phyloP scores from a whole-genome alignment of 2,797 vertebrate species.

The Choloepus didactylus region DNA sequence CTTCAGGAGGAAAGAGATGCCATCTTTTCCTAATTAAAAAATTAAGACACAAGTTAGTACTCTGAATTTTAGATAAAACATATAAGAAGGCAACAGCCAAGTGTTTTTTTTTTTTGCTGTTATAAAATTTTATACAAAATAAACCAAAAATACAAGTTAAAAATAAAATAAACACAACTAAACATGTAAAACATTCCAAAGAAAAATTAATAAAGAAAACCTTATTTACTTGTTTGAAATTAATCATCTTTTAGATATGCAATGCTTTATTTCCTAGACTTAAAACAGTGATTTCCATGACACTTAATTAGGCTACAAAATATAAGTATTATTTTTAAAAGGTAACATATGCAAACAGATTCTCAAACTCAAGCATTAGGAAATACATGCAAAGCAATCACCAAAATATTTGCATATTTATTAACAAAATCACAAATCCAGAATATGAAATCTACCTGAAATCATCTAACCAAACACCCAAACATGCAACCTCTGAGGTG shows the following conservation, averaged over 20 bases:
- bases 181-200: slow-evolving; percentile 22
- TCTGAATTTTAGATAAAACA: slow-evolving; percentile 68
- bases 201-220: not conserved
- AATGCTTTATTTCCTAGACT: not conserved
- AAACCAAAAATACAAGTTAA: slow-evolving; percentile 72
- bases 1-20: slow-evolving; percentile 96
- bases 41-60: slow-evolving; percentile 77
- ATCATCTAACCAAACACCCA: slow-evolving; percentile 15
- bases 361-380: not conserved
- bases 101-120: slow-evolving; percentile 42
- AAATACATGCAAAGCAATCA: slow-evolving; percentile 49
- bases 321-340: slow-evolving; percentile 23
- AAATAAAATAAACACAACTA: slow-evolving; percentile 57
- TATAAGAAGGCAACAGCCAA: slow-evolving; percentile 75
- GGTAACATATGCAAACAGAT: not conserved
- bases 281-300: not conserved
- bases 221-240: not conserved
- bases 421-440: slow-evolving; percentile 14
- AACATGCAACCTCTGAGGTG: not conserved
- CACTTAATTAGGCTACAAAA: not conserved
- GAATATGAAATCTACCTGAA: slow-evolving; percentile 46
- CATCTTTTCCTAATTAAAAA: slow-evolving; percentile 93
- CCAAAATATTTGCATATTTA: not conserved
- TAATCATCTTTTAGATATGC: not conserved
- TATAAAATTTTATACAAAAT: slow-evolving; percentile 77